Evolutionary conservation across 2,113 vertebrate genomes (phyloP).

Genomic region (Atrichornis clamosus): DNA sequence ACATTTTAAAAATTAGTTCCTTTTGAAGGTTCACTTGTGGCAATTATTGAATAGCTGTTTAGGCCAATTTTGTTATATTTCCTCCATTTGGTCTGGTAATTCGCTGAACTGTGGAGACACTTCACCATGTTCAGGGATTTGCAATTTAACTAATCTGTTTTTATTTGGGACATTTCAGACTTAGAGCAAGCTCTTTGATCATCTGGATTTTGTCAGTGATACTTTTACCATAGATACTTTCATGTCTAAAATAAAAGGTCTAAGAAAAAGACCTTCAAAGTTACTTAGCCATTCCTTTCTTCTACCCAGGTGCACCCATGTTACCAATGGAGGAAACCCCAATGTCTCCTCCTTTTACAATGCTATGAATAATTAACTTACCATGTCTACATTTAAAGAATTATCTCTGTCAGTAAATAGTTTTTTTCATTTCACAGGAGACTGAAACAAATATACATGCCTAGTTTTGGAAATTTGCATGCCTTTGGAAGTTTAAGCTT

Average conservation of each 20-base stretch:
- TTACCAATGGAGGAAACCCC: background rate
- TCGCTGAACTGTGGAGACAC: background rate
- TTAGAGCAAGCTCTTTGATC: background rate
- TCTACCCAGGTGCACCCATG: background rate
- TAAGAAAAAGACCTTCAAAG: background rate
- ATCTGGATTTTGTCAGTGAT: background rate
- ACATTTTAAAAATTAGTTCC: background rate
- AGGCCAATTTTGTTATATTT: background rate
- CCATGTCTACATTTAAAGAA: background rate
- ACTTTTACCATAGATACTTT: background rate
- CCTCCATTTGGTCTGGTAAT: background rate
- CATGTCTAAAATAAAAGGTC: background rate
- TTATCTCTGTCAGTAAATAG: background rate
- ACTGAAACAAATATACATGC: background rate
- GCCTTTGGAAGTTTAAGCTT: background rate
- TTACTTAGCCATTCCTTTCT: background rate
- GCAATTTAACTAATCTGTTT: background rate
- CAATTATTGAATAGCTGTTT: background rate
- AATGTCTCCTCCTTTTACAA: background rate
- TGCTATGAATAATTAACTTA: background rate
- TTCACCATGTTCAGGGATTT: background rate
- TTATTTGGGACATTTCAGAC: background rate
- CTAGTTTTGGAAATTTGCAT: background rate
- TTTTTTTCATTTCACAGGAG: background rate
- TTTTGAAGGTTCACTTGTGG: background rate